A percentile compares a stretch with the other conserved stretches of the same genome.
Conservation (phyloP, 2,113 vertebrate species). For the Colossoma macropomum region DNA sequence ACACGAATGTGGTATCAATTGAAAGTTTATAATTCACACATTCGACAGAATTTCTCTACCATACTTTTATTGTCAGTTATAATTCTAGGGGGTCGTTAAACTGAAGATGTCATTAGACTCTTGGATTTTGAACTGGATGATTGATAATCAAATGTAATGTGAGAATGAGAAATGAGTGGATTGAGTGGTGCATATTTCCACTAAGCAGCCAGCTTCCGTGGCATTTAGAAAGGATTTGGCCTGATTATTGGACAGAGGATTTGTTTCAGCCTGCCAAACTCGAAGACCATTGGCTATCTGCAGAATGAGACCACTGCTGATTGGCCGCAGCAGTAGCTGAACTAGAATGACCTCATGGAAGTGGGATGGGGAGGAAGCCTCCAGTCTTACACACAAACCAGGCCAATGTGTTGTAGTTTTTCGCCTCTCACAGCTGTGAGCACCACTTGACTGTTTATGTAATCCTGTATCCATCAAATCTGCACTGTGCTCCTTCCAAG, state of each 20-base stretch:
- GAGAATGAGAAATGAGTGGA: constrained; percentile 10
- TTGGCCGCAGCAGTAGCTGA: constrained; percentile 47
- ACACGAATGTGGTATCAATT: too few relatives aligned
- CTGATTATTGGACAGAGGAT: constrained; percentile 61
- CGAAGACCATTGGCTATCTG: constrained; percentile 41
- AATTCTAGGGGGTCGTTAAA: too few relatives aligned
- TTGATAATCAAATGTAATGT: constrained; percentile 7
- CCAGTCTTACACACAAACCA: background rate
- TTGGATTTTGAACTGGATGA: constrained; percentile 2
- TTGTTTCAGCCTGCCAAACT: constrained; percentile 10
- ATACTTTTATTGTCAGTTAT: too few relatives aligned
- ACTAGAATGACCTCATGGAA: background rate
- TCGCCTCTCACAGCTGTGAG: constrained; percentile 16
- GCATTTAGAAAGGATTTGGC: constrained; percentile 48
- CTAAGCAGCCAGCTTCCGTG: constrained; percentile 32
- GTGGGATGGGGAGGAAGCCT: constrained; percentile 19
- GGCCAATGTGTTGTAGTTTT: background rate
- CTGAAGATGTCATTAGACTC: too few relatives aligned
- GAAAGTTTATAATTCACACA: too few relatives aligned
- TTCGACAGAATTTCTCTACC: too few relatives aligned
- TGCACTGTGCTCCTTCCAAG: constrained; percentile 49
- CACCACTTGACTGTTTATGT: constrained; percentile 46
- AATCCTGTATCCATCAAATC: constrained; percentile 54
- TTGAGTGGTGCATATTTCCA: background rate
- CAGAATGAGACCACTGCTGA: constrained; percentile 55